Conservation (phyloP, 35 echinoderm and acorn worm species). For the Heliocidaris erythrogramma region DNA sequence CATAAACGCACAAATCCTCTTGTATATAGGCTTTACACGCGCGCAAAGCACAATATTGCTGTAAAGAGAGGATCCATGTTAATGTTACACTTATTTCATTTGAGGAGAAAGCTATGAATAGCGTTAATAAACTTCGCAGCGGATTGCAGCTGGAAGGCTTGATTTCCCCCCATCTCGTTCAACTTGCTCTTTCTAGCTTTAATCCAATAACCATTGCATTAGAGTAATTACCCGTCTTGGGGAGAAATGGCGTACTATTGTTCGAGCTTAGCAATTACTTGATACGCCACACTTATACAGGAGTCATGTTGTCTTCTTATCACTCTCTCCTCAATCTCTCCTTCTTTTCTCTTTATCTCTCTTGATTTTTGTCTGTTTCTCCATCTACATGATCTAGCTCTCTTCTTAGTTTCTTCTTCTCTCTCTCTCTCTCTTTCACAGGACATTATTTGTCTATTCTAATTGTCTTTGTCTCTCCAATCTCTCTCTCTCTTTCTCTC, state of each 20-base stretch:
- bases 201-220: conserved; percentile 42
- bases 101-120: conserved; percentile 21
- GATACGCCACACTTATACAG: background rate
- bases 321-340: background rate
- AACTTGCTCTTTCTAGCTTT: conserved; percentile 19
- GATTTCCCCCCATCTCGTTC: background rate
- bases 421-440: background rate
- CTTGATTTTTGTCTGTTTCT: background rate
- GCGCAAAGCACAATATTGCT: background rate
- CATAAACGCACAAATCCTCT: background rate
- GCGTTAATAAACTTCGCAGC: conserved; percentile 33
- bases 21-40: background rate
- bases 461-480: too few species aligned
- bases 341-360: background rate
- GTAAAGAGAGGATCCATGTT: background rate
- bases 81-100: conserved; percentile 12
- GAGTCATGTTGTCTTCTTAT: background rate
- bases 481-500: background rate
- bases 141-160: background rate
- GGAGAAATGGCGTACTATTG: conserved; percentile 20
- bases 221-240: conserved; percentile 42
- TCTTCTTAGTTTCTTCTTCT: background rate
- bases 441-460: background rate
- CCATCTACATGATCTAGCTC: background rate
- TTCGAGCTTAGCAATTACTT: conserved; percentile 37